Conservation (phyloP, 1,140 invertebrate genomes). For the Tigriopus japonicus region DNA sequence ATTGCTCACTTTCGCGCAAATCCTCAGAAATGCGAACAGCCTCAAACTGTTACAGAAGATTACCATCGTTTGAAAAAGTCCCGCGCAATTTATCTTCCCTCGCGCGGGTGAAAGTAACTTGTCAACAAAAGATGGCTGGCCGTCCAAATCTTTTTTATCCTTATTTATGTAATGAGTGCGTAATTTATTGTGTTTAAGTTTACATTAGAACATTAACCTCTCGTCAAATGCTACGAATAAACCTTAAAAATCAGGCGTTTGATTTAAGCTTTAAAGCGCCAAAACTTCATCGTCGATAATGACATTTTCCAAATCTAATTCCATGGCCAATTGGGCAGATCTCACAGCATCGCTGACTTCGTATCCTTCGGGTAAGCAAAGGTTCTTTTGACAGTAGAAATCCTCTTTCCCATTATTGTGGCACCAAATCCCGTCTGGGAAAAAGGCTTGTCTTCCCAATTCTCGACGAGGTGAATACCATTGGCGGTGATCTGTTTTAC, state of each 20-base stretch:
- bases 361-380: background rate
- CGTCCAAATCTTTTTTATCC: background rate
- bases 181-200: background rate
- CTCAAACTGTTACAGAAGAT: slow-evolving; percentile 12
- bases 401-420: background rate
- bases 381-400: slow-evolving; percentile 2
- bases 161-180: background rate
- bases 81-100: background rate
- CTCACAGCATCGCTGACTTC: background rate
- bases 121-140: background rate
- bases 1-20: slow-evolving; percentile 7
- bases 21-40: slow-evolving; percentile 4
- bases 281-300: background rate
- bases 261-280: background rate
- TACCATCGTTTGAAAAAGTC: background rate
- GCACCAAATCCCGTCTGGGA: slow-evolving; percentile 7
- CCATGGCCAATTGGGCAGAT: background rate
- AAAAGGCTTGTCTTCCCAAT: background rate
- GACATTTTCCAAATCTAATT: background rate
- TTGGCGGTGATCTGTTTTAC: background rate
- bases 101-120: background rate
- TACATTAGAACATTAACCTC: background rate
- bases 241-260: background rate
- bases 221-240: background rate
- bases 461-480: slow-evolving; percentile 3